phyloP scores from a whole-genome alignment of 2,113 vertebrate genomes.

The Andinoacara biseriatus region DNA sequence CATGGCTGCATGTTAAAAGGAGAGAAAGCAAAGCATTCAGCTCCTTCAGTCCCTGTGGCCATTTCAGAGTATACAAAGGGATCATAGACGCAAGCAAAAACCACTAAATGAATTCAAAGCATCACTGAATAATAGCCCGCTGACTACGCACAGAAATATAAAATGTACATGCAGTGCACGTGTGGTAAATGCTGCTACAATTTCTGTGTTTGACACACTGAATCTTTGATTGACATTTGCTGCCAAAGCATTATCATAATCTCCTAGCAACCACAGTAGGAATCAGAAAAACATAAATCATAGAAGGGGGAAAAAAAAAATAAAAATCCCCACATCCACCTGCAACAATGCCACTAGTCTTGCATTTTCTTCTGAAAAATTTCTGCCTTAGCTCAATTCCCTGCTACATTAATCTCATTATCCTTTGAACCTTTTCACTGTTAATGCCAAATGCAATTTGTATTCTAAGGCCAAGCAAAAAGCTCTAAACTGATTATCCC shows the following conservation, averaged over 20 bases:
- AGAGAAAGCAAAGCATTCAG: slow-evolving; percentile 74
- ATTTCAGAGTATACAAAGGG: slow-evolving; percentile 68
- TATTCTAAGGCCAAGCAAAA: slow-evolving; percentile 96
- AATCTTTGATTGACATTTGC: slow-evolving; percentile 55
- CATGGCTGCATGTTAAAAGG: slow-evolving; percentile 76
- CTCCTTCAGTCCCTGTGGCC: slow-evolving; percentile 67
- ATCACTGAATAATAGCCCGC: slow-evolving; percentile 44
- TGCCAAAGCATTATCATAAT: slow-evolving; percentile 57
- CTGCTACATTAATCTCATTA: slow-evolving; percentile 99
- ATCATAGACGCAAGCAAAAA: slow-evolving; percentile 68
- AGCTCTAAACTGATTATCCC: slow-evolving; percentile 99
- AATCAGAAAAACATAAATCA: slow-evolving; percentile 56
- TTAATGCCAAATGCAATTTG: slow-evolving; percentile 99
- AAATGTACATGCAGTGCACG: slow-evolving; percentile 23
- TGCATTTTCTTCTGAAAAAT: slow-evolving; percentile 60
- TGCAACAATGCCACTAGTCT: slow-evolving; percentile 80
- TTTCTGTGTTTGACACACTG: slow-evolving; percentile 37
- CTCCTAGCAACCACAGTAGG: slow-evolving; percentile 51
- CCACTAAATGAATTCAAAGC: slow-evolving; percentile 66
- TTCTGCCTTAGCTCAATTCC: slow-evolving; percentile 90
- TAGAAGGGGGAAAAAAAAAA: slow-evolving; percentile 23
- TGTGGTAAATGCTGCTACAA: slow-evolving; percentile 32
- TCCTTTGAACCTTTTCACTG: slow-evolving; percentile 99
- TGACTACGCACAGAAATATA: slow-evolving; percentile 41
- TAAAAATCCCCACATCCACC: slow-evolving; percentile 75